Conservation (phyloP, 2,888 invertebrate species). For the Troides oblongomaculatus region DNA sequence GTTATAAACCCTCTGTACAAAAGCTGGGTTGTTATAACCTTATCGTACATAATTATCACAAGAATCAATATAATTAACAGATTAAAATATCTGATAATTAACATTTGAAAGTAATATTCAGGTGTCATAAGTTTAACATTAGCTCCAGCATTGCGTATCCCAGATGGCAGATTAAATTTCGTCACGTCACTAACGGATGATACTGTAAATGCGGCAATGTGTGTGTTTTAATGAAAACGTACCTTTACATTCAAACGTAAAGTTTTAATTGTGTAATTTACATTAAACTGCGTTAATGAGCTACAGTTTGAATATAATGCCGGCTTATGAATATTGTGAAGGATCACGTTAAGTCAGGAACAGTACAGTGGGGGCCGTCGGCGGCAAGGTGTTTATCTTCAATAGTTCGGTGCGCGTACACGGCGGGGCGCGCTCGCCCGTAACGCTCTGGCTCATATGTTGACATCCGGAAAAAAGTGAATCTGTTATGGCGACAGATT, state of each 20-base stretch:
- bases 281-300: not conserved
- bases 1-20: too few relatives aligned
- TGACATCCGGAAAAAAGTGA: too few relatives aligned
- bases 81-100: too few relatives aligned
- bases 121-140: too few relatives aligned
- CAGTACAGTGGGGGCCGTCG: not conserved
- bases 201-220: not conserved
- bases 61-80: too few relatives aligned
- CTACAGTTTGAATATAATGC: conserved; percentile 2
- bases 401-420: too few relatives aligned
- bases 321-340: conserved; percentile 5
- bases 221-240: not conserved
- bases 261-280: not conserved
- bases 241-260: not conserved
- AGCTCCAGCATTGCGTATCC: not conserved
- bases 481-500: too few relatives aligned
- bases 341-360: not conserved
- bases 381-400: not conserved
- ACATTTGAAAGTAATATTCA: too few relatives aligned
- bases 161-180: not conserved
- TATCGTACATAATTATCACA: too few relatives aligned
- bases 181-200: not conserved
- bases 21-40: too few relatives aligned
- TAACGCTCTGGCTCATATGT: too few relatives aligned
- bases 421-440: too few relatives aligned